Evolutionary conservation across 2,888 invertebrate genomes (phyloP).

Genomic region (Thumatha senex): DNA sequence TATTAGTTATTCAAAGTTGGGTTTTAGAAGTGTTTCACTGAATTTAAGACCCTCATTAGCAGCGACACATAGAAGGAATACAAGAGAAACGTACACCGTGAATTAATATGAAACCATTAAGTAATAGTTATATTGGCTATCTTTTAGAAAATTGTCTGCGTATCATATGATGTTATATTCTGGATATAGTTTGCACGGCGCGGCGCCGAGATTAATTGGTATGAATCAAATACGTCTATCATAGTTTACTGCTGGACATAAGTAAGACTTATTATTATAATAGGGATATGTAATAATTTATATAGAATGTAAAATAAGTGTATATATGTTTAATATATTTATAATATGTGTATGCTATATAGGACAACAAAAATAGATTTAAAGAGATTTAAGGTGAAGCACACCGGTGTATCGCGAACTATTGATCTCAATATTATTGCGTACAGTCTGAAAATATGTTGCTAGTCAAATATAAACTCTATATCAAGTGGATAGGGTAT

Average conservation of each 20-base stretch:
- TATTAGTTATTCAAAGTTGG: constrained; percentile 6
- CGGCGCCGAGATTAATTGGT: too few relatives aligned
- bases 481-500: not conserved
- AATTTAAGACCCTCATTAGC: constrained; percentile 28
- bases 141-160: constrained; percentile 11
- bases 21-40: constrained; percentile 17
- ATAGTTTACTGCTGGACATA: too few relatives aligned
- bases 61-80: constrained; percentile 15
- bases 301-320: too few relatives aligned
- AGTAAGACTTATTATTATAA: too few relatives aligned
- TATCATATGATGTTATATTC: not conserved
- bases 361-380: too few relatives aligned
- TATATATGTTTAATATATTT: too few relatives aligned
- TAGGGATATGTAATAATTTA: too few relatives aligned
- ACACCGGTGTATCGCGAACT: constrained; percentile 36
- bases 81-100: constrained; percentile 14
- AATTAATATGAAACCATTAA: constrained; percentile 23
- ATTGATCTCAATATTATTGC: constrained; percentile 33
- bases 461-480: constrained; percentile 12
- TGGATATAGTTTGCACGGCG: too few relatives aligned
- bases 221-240: too few relatives aligned
- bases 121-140: constrained; percentile 16
- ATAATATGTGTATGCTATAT: too few relatives aligned
- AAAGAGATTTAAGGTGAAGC: constrained; percentile 49
- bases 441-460: not conserved